These are phyloP conservation scores for Tenualosa ilisha DNA, from an alignment of 2,797 vertebrate genomes.

Conservation along the genomic window DNA sequence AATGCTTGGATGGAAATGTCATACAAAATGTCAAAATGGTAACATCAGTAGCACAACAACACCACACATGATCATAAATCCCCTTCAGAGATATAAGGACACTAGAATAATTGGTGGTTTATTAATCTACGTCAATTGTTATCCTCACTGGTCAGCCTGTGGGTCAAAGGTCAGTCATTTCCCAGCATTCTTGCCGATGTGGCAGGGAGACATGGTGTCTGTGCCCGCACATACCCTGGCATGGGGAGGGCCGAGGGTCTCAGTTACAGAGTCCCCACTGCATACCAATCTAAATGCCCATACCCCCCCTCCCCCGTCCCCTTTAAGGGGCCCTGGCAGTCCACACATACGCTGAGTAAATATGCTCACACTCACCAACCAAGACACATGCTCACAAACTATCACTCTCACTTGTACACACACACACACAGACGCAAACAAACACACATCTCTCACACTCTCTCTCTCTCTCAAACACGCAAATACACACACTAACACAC, in stretches of 20 bases:
- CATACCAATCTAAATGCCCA: conserved; percentile 32
- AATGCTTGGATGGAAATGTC: neutral
- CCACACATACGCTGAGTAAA: neutral
- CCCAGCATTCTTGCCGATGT: conserved; percentile 19
- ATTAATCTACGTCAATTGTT: neutral
- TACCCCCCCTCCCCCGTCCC: neutral
- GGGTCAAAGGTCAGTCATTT: conserved; percentile 38
- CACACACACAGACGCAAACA: neutral
- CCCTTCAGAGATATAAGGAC: neutral
- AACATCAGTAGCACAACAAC: neutral
- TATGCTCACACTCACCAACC: neutral
- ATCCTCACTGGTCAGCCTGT: neutral
- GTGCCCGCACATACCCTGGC: conserved; percentile 31
- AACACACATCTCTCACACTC: neutral
- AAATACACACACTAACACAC: conserved; percentile 12
- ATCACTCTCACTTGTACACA: neutral
- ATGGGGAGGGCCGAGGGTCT: conserved; percentile 3
- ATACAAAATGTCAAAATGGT: neutral
- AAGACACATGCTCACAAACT: neutral
- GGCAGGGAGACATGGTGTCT: conserved; percentile 12
- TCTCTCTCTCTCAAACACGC: neutral
- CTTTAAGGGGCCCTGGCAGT: neutral
- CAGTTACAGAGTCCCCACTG: conserved; percentile 33
- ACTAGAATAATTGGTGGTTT: neutral
- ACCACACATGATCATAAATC: neutral